Evolutionary conservation across 2,888 invertebrate genomes (phyloP), one percentile per base, ranked within the genome.

Genomic region (Andrena bucephala): DNA sequence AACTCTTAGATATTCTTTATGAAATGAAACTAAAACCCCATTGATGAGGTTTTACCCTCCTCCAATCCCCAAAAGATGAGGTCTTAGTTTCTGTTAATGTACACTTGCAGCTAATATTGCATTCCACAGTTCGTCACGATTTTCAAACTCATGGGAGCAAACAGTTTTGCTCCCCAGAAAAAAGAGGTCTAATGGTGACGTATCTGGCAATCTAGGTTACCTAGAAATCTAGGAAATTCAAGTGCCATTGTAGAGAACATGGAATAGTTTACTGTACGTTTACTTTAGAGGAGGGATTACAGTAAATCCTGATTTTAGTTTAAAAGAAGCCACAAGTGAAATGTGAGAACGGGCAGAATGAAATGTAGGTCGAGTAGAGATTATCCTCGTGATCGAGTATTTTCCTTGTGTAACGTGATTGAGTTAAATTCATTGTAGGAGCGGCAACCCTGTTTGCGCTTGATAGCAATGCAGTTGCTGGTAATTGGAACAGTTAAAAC

Each of bases 351-450:
- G 16, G 8, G 24, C 6, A 2, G 10, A n/a, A 50, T 16, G 42
- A 65, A 65, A 59, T 57, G 33, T 31, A 48, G 48, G 52, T 31
- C n/a, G 20, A 20, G 13, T 6, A 13, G 6, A 20, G 48, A 24
- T 77, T 77, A 36, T 27, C 13, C 20, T n/a, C 36, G 0, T 31
- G 24, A 29, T n/a, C 13, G 4, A 60, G 52, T 70, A 54, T 60
- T 69, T 78, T 80, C 59, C 36, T 79, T 70, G 29, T 36, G 50
- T 59, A 52, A 36, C 36, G 50, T 36, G 36, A 50, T 60, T 36
- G 24, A 65, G n/a, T 60, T 65, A 33, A 78, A 65, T 78, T 60
- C 36, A 60, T 65, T 66, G 57, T 24, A 8, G 20, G 8, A 65
- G 50, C 36, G 48, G 36, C 0, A 24, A 13, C 42, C 4, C 36